Evolutionary conservation across 2,797 vertebrate species (phyloP).

Genomic region (Enteromius argenteus): DNA sequence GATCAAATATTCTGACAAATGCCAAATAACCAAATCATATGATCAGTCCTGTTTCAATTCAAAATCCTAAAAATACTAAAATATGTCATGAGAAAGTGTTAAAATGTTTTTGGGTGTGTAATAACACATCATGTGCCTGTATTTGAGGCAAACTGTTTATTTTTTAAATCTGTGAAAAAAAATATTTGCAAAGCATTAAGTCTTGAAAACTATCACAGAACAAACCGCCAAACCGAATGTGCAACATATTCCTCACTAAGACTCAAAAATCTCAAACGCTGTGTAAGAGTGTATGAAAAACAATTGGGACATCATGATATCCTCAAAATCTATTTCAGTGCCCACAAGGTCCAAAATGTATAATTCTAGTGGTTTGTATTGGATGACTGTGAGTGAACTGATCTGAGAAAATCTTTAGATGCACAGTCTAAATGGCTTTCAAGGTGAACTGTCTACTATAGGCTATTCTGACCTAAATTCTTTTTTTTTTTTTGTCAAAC

Average conservation of each 20-base stretch:
- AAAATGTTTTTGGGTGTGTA: not conserved
- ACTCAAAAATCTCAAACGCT: slow-evolving; percentile 31
- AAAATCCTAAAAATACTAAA: not conserved
- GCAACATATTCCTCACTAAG: slow-evolving; percentile 17
- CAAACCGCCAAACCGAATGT: not conserved
- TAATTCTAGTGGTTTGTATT: slow-evolving; percentile 23
- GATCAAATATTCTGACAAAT: not conserved
- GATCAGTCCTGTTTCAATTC: not conserved
- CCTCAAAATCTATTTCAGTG: slow-evolving; percentile 31
- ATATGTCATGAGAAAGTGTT: slow-evolving; percentile 3
- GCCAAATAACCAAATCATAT: not conserved
- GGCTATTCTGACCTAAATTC: not conserved
- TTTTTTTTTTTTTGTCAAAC: not conserved
- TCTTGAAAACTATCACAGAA: slow-evolving; percentile 31
- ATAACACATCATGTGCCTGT: not conserved
- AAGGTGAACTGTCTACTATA: slow-evolving; percentile 24
- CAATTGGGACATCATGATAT: slow-evolving; percentile 43
- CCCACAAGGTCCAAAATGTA: slow-evolving; percentile 13
- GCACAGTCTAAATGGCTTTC: not conserved
- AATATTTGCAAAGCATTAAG: not conserved
- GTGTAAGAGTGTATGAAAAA: not conserved
- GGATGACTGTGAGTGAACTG: not conserved
- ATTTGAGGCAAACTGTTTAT: not conserved
- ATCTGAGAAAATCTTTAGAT: slow-evolving; percentile 22
- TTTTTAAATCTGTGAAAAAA: slow-evolving; percentile 2